Conservation (phyloP, 2,888 invertebrate genomes). For the Pollenia griseotomentosa region DNA sequence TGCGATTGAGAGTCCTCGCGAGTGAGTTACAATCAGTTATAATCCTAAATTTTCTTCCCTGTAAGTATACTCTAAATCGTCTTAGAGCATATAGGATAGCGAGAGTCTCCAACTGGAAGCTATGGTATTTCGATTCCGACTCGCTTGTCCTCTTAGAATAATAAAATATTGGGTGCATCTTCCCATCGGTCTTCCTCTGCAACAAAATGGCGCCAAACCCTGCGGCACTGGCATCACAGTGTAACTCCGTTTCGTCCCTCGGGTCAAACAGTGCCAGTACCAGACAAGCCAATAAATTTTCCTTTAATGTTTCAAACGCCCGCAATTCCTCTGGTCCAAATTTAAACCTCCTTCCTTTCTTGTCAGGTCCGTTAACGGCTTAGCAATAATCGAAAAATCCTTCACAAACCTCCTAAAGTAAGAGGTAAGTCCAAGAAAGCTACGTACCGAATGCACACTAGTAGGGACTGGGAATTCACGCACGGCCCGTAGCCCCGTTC, state of each 20-base stretch:
- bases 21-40: background rate
- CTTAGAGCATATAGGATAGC: background rate
- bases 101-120: background rate
- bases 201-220: slow-evolving; percentile 78
- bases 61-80: slow-evolving; percentile 13
- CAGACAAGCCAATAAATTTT: slow-evolving; percentile 66
- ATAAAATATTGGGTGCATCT: slow-evolving; percentile 78
- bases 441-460: slow-evolving; percentile 36
- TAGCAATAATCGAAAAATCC: slow-evolving; percentile 58
- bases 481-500: slow-evolving; percentile 35
- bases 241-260: slow-evolving; percentile 76
- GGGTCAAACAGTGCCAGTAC: slow-evolving; percentile 76
- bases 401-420: slow-evolving; percentile 67
- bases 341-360: slow-evolving; percentile 67
- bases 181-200: slow-evolving; percentile 76
- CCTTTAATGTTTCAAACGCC: slow-evolving; percentile 52
- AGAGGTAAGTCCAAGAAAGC: slow-evolving; percentile 64
- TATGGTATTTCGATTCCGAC: too few relatives aligned
- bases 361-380: slow-evolving; percentile 46
- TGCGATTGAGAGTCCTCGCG: background rate
- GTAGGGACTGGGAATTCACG: slow-evolving; percentile 15
- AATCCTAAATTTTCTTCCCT: background rate
- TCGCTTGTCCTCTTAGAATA: slow-evolving; percentile 75
- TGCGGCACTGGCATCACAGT: slow-evolving; percentile 78
- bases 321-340: slow-evolving; percentile 58